A percentile compares a stretch with the other conserved stretches of the same genome.
Conservation (phyloP, 64 coral and sea anemone genomes). For the Dendronephthya gigantea region DNA sequence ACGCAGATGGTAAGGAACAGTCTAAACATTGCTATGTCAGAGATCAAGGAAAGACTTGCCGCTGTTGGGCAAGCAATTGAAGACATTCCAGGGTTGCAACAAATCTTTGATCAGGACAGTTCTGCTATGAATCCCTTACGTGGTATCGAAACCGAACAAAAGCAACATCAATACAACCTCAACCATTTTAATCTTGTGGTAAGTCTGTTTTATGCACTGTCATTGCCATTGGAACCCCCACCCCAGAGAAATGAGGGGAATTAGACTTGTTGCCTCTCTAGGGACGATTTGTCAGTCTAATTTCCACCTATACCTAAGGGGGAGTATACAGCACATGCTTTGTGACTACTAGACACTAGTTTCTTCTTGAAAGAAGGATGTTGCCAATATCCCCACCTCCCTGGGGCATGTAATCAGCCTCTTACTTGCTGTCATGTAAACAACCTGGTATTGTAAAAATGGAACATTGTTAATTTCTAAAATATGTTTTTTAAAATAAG, state of each 20-base stretch:
- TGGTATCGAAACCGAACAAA: slow-evolving; percentile 13
- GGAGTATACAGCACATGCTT: no score
- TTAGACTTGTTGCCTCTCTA: not conserved
- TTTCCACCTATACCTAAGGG: no score
- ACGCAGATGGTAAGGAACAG: not conserved
- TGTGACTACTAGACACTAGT: not conserved
- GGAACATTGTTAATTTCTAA: not conserved
- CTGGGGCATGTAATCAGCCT: not conserved
- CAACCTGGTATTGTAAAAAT: not conserved
- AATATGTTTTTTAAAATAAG: slow-evolving; percentile 5
- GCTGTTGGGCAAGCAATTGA: not conserved
- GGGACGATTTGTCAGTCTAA: no score
- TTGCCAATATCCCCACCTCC: no score
- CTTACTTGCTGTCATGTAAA: not conserved
- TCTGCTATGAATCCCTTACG: not conserved
- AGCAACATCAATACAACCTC: not conserved
- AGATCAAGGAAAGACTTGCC: not conserved
- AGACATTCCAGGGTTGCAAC: not conserved
- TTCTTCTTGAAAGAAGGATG: no score
- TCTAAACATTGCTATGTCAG: not conserved
- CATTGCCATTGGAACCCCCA: not conserved
- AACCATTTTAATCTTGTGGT: slow-evolving; percentile 13
- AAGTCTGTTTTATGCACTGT: not conserved
- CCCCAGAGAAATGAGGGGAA: no score
- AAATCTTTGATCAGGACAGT: slow-evolving; percentile 10